A percentile compares a stretch with the other conserved stretches of the same genome.
Evolutionary conservation across 2,113 vertebrate species (phyloP).

Genomic region (Lota lota): DNA sequence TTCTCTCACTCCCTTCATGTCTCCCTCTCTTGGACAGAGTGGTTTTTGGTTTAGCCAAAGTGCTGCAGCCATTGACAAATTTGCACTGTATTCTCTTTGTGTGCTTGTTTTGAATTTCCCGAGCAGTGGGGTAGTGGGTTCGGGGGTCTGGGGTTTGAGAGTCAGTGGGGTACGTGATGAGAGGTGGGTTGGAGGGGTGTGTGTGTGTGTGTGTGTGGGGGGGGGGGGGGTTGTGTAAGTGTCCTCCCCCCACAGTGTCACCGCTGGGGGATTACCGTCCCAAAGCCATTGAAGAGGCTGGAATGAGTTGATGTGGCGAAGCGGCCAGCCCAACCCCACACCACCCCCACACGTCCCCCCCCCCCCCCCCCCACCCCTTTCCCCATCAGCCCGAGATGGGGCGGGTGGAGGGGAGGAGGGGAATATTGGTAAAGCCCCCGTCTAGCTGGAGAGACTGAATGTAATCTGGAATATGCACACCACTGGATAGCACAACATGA

Average conservation of each 20-base stretch:
- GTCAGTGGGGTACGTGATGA: conserved; percentile 24
- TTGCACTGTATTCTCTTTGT: conserved; percentile 33
- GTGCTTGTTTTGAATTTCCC: conserved; percentile 30
- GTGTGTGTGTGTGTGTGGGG: too few species aligned
- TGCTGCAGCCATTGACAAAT: conserved; percentile 43
- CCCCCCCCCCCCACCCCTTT: conserved; percentile 31
- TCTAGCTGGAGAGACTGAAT: conserved; percentile 51
- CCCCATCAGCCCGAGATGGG: too few species aligned
- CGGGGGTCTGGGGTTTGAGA: neutral
- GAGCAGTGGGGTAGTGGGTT: conserved; percentile 33
- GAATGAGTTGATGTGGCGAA: conserved; percentile 67
- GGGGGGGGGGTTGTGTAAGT: neutral
- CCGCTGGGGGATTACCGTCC: conserved; percentile 62
- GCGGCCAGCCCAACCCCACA: conserved; percentile 42
- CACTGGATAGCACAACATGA: conserved; percentile 55
- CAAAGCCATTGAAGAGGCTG: conserved; percentile 43
- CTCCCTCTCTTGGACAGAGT: conserved; percentile 21
- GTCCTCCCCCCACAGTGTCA: conserved; percentile 55
- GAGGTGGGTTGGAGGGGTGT: neutral
- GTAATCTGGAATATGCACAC: conserved; percentile 72
- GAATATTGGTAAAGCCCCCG: conserved; percentile 64
- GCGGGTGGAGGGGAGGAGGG: neutral
- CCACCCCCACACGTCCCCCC: conserved; percentile 60
- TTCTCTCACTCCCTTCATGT: conserved; percentile 30
- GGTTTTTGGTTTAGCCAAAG: conserved; percentile 23